Conservation (phyloP, 2,113 vertebrate genomes). For the Arvicanthis niloticus region DNA sequence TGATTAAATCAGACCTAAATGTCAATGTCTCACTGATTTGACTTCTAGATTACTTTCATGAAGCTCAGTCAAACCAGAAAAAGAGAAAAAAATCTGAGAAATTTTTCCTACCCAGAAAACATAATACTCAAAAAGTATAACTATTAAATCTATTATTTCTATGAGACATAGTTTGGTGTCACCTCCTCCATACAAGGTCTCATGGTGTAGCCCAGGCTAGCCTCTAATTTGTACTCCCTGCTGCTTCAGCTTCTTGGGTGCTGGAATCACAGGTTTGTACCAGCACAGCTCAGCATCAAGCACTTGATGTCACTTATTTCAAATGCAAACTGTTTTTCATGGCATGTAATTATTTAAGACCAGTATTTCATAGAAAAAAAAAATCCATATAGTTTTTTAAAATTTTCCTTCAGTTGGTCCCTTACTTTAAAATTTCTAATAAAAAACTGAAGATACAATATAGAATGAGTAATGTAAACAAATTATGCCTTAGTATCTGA, state of each 20-base stretch:
- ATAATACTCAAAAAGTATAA: slow-evolving; percentile 24
- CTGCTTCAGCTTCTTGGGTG: not conserved
- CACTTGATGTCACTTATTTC: slow-evolving; percentile 7
- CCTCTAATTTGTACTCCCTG: not conserved
- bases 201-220: not conserved
- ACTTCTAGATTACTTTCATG: not conserved
- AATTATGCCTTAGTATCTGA: not conserved
- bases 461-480: not conserved
- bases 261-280: not conserved
- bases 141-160: slow-evolving; percentile 33
- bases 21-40: not conserved
- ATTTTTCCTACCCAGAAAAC: slow-evolving; percentile 2
- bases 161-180: not conserved
- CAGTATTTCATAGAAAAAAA: slow-evolving; percentile 5
- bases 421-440: slow-evolving; percentile 31
- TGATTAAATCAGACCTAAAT: not conserved
- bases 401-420: not conserved
- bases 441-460: not conserved
- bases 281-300: not conserved
- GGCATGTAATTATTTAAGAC: not conserved
- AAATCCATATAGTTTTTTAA: not conserved
- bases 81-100: not conserved
- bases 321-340: slow-evolving; percentile 25
- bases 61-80: not conserved
- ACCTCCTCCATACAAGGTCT: not conserved